Percentiles rank a stretch among this genome's conserved stretches.
These are phyloP conservation scores for Sitophilus oryzae DNA, from an alignment of 1,140 invertebrate genomes.

Conservation along the genomic window DNA sequence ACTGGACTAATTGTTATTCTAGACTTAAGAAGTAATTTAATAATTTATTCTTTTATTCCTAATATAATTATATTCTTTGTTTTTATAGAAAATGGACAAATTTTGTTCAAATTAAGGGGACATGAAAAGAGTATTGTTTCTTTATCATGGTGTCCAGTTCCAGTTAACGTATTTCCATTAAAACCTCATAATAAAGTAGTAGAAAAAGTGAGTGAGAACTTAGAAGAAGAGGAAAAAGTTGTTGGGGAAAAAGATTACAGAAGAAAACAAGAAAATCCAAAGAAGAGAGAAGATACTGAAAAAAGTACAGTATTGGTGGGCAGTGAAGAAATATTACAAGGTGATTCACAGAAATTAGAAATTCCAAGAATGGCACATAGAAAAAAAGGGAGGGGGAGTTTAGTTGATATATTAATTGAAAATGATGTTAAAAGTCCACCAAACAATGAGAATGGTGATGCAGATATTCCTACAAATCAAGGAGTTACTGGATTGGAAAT, in stretches of 20 bases:
- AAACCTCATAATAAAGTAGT: conserved; percentile 26
- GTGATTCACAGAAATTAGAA: too few relatives aligned
- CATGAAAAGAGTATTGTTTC: conserved; percentile 66
- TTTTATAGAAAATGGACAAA: conserved; percentile 49
- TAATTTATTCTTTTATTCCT: background rate
- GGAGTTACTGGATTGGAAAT: background rate
- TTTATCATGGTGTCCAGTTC: conserved; percentile 66
- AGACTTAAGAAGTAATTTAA: conserved; percentile 49
- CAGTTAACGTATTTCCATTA: conserved; percentile 46
- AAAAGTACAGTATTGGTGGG: too few relatives aligned
- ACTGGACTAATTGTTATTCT: conserved; percentile 57
- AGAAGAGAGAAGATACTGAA: background rate
- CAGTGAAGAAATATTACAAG: too few relatives aligned
- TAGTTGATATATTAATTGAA: background rate
- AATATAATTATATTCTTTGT: conserved; percentile 9
- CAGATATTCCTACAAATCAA: conserved; percentile 1
- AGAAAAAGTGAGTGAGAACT: conserved; percentile 22
- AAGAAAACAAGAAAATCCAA: background rate
- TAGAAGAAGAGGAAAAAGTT: conserved; percentile 22
- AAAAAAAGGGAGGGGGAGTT: too few relatives aligned
- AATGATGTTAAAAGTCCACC: background rate
- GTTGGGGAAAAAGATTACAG: background rate
- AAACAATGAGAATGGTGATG: background rate
- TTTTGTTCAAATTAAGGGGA: conserved; percentile 60
- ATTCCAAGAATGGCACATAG: background rate